A percentile compares a stretch with the other conserved stretches of the same genome.
Evolutionary conservation across 2,113 vertebrate genomes (phyloP).

Genomic region (Todiramphus saurophagus): DNA sequence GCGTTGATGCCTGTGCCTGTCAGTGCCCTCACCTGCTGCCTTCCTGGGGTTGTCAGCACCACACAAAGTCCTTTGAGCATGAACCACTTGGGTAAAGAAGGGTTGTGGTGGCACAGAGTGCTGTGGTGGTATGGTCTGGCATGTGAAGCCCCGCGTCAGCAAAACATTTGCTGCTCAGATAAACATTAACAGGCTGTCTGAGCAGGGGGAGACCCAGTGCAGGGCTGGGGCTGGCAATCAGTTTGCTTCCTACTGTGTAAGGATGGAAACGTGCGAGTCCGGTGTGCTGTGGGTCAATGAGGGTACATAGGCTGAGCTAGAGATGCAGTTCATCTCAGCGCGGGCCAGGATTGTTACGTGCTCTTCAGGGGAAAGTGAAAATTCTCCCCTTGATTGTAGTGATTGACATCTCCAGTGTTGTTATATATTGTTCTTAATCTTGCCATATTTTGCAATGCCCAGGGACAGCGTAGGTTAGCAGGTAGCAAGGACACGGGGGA

Average conservation of each 20-base stretch:
- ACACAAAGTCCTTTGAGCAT: accelerated
- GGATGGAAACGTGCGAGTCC: neutral
- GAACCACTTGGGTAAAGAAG: neutral
- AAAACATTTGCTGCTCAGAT: neutral
- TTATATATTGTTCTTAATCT: accelerated
- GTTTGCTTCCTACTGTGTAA: neutral
- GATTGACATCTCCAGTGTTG: accelerated
- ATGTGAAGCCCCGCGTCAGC: neutral
- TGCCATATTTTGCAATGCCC: neutral
- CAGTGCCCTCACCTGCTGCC: neutral
- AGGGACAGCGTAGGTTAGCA: neutral
- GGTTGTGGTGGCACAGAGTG: neutral
- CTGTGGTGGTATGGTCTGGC: neutral
- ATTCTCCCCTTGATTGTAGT: neutral
- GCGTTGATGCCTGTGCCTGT: neutral
- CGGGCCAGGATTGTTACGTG: neutral
- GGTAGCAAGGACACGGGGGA: neutral
- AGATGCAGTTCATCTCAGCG: accelerated
- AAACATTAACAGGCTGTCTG: neutral
- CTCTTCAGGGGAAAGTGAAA: neutral
- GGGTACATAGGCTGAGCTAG: accelerated
- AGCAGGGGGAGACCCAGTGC: neutral
- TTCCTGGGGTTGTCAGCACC: neutral
- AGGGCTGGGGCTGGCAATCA: neutral
- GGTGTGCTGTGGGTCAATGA: accelerated